A percentile compares a stretch with the other conserved stretches of the same genome.
These are phyloP conservation scores for Rhabdomys pumilio DNA, from an alignment of 2,797 vertebrate species.

Conservation along the genomic window DNA sequence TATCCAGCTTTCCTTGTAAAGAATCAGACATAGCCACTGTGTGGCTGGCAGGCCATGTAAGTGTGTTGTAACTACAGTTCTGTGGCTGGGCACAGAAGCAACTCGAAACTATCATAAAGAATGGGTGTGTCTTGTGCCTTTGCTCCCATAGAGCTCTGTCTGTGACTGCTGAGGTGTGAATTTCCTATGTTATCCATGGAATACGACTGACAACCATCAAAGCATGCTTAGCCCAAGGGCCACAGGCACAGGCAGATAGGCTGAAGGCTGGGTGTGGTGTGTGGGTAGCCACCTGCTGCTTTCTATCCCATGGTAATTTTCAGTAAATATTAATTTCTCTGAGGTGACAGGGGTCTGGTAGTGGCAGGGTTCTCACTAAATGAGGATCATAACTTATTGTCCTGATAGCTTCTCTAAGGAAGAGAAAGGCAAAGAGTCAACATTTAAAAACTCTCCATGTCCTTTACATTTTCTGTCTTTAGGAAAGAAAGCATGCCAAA, in stretches of 20 bases:
- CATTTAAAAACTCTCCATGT: background rate
- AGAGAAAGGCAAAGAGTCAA: background rate
- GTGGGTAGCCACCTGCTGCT: background rate
- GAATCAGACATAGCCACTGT: background rate
- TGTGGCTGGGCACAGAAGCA: background rate
- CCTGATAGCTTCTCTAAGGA: constrained; percentile 32
- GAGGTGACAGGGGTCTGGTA: background rate
- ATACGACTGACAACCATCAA: constrained; percentile 16
- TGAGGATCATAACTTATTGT: background rate
- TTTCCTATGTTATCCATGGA: background rate
- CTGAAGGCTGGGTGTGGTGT: background rate
- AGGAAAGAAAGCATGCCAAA: background rate
- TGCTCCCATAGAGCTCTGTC: background rate
- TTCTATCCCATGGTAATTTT: background rate
- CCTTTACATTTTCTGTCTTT: background rate
- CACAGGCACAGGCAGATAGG: background rate
- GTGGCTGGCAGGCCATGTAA: background rate
- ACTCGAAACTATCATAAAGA: background rate
- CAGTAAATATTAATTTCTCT: background rate
- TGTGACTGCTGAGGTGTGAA: background rate
- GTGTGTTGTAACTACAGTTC: background rate
- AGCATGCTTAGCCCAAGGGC: background rate
- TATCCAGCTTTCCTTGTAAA: background rate
- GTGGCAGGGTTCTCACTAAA: background rate
- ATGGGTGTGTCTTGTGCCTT: background rate